These are phyloP conservation scores for Harpagifer antarcticus DNA, from an alignment of 2,797 vertebrate species.

Conservation along the genomic window DNA sequence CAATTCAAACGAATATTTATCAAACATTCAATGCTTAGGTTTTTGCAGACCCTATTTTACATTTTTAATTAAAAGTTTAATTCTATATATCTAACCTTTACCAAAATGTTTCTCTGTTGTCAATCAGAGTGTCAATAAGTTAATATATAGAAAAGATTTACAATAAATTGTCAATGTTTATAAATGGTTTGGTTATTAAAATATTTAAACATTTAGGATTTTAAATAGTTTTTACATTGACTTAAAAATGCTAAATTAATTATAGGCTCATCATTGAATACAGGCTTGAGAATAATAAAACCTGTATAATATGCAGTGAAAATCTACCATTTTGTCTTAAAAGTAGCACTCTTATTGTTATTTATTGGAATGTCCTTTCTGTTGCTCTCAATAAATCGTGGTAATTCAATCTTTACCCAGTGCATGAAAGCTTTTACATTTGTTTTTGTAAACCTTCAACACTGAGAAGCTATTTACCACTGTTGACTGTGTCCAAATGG, in stretches of 20 bases:
- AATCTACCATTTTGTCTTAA: constrained; percentile 3
- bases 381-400: constrained; percentile 39
- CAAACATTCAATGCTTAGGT: no score
- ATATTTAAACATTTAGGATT: not conserved
- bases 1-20: no score
- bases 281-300: not conserved
- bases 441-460: constrained; percentile 51
- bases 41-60: no score
- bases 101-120: no score
- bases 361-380: constrained; percentile 27
- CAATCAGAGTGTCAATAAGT: no score
- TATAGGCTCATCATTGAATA: not conserved
- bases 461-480: constrained; percentile 48
- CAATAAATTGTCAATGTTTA: not conserved
- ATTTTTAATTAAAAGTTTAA: no score
- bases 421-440: constrained; percentile 48
- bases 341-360: constrained; percentile 1
- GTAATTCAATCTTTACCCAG: constrained; percentile 54
- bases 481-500: constrained; percentile 43
- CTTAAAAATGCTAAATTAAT: not conserved
- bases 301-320: not conserved
- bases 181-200: not conserved
- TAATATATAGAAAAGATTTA: not conserved
- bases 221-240: not conserved
- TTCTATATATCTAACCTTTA: no score